phyloP scores from a whole-genome alignment of 2,888 invertebrate species.

The Apodemia zela region DNA sequence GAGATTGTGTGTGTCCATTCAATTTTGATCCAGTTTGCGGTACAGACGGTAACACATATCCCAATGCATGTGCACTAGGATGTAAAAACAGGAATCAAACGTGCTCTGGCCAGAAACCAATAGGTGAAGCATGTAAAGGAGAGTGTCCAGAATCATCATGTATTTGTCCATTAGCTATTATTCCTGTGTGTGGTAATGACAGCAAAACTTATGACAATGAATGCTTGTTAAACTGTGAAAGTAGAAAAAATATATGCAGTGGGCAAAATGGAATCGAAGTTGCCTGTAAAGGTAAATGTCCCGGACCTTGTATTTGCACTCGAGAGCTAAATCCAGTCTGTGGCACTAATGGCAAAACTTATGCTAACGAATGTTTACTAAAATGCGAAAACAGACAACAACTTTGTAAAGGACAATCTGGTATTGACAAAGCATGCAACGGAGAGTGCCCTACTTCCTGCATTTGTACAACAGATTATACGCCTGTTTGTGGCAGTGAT shows the following conservation, averaged over 20 bases:
- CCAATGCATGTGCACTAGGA: constrained; percentile 32
- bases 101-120: constrained; percentile 10
- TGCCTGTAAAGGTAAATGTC: constrained; percentile 26
- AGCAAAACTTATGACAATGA: constrained; percentile 80
- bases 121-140: constrained; percentile 22
- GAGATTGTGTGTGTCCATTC: constrained; percentile 26
- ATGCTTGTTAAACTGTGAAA: constrained; percentile 33
- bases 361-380: constrained; percentile 35
- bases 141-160: constrained; percentile 27
- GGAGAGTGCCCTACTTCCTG: constrained; percentile 25
- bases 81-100: constrained; percentile 28
- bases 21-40: constrained; percentile 35
- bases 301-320: constrained; percentile 28
- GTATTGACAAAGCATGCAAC: constrained; percentile 19
- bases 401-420: constrained; percentile 16
- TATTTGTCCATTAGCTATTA: constrained; percentile 19
- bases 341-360: constrained; percentile 38
- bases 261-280: constrained; percentile 14
- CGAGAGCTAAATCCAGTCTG: constrained; percentile 33
- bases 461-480: constrained; percentile 17
- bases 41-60: constrained; percentile 35
- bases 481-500: constrained; percentile 39
- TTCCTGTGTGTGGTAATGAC: constrained; percentile 38
- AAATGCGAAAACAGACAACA: constrained; percentile 33
- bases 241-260: constrained; percentile 22